Conservation (phyloP, 1,140 invertebrate species). For the Calosoma granatense region DNA sequence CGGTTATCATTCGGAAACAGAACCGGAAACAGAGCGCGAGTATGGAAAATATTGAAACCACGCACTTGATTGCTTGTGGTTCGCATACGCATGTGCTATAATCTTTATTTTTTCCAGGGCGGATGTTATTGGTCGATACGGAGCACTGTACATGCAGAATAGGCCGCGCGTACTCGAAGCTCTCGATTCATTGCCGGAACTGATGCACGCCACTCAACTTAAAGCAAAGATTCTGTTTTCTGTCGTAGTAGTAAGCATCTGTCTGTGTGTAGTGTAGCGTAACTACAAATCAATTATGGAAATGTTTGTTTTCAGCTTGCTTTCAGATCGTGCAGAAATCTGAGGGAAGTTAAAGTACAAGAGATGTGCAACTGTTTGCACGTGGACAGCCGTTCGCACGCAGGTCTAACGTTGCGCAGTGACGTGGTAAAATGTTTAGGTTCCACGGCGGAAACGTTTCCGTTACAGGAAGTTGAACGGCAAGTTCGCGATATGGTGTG, state of each 20-base stretch:
- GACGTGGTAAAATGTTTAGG: conserved; percentile 38
- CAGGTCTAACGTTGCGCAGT: conserved; percentile 31
- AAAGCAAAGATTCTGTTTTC: conserved; percentile 92
- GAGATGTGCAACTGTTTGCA: conserved; percentile 45
- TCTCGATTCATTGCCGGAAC: conserved; percentile 62
- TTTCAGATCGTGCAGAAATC: conserved; percentile 50
- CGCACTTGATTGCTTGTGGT: background rate
- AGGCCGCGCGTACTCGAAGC: conserved; percentile 76
- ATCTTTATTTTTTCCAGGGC: conserved; percentile 34
- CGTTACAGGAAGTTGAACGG: conserved; percentile 48
- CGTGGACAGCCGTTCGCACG: conserved; percentile 25
- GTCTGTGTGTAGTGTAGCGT: no score
- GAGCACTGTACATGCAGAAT: conserved; percentile 72
- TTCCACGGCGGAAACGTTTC: conserved; percentile 42
- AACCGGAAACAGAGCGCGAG: conserved; percentile 38
- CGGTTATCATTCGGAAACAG: conserved; percentile 76
- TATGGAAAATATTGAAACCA: conserved; percentile 9
- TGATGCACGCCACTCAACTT: conserved; percentile 71
- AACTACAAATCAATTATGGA: conserved; percentile 2
- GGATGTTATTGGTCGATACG: conserved; percentile 68
- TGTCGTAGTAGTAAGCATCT: conserved; percentile 77
- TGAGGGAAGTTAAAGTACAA: conserved; percentile 45
- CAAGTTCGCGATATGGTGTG: conserved; percentile 33
- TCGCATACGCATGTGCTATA: background rate
- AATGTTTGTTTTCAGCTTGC: conserved; percentile 40